Base-by-base conservation (phyloP, 2,113 vertebrate species). In the Rafetus swinhoei region DNA sequence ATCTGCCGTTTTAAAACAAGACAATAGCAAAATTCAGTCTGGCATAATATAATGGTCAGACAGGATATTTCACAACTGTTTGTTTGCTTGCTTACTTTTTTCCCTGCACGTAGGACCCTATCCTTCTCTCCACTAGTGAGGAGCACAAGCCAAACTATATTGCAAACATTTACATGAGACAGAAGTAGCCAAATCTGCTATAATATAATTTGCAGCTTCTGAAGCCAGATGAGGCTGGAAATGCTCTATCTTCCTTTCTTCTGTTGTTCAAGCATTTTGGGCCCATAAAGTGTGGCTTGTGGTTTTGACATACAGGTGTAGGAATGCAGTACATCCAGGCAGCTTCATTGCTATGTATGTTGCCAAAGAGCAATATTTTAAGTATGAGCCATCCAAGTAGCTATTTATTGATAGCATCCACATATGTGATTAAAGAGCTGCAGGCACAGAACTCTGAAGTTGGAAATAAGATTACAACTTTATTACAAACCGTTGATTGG, bases 11-110 rank as follows among this genome's bases (percentile, higher is more conserved):
- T 92, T 69, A 86, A 45, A 85, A 69, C 59, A 85, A 84, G 16
- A 55, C 32, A 93, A 84, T 19, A 83, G 6, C 22, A 83, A 81
- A 92, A 85, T 88, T 27, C 29, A 56, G 74, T 83, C 69, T 94
- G 76, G 6, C 18, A 87, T 15, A 39, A 35, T 10, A 57, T 60
- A 84, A 89, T 69, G 32, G 29, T 76, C 52, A 88, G 69, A 81
- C 86, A 56, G 74, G 27, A 79, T 4, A n/a, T 69, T 22, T 88
- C n/a, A 87, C 39, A 13, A 18, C 14, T 29, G 27, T 32, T 86
- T 65, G 89, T 88, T 94, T 32, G 19, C 6, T 60, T 14, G 25
- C 25, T 14, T 60, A 25, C 25, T 2, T 10, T 2, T 12, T 2
- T 11, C 5, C 22, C 65, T 82, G 21, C 21, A 84, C 2, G 32